Percentiles rank a stretch among this genome's conserved stretches.
Evolutionary conservation across 2,888 invertebrate species (phyloP).

Genomic region (Koerneria pararmatus): DNA sequence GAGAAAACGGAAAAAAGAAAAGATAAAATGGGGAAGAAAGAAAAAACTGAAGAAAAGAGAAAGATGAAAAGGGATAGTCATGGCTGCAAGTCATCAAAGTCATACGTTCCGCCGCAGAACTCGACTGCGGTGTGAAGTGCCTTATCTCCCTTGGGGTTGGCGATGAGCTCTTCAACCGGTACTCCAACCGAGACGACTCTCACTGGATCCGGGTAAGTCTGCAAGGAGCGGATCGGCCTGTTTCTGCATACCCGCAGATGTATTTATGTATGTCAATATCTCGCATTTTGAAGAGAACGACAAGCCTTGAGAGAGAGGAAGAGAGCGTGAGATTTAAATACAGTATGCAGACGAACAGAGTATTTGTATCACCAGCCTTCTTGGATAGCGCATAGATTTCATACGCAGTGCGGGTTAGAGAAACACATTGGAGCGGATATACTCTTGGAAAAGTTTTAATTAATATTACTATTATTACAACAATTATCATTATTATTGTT

Average conservation of each 20-base stretch:
- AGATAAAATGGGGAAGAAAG: constrained; percentile 2
- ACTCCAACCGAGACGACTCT: constrained; percentile 85
- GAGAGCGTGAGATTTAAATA: too few species aligned
- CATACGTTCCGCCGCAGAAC: constrained; percentile 94
- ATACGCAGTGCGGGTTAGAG: too few species aligned
- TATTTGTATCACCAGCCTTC: too few species aligned
- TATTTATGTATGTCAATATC: too few species aligned
- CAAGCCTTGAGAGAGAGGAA: too few species aligned
- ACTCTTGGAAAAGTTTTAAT: too few species aligned
- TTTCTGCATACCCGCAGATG: too few species aligned
- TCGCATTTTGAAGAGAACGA: background rate
- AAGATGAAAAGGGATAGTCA: background rate
- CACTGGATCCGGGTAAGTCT: constrained; percentile 88
- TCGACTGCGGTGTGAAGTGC: constrained; percentile 87
- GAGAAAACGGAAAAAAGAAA: background rate
- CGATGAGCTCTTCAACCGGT: constrained; percentile 81
- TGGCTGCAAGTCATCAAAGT: constrained; percentile 30
- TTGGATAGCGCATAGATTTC: too few species aligned
- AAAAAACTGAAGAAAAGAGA: constrained; percentile 14
- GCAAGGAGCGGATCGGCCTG: too few species aligned
- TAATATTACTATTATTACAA: too few species aligned
- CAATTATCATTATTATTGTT: background rate
- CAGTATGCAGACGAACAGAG: too few species aligned
- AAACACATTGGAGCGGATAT: too few species aligned
- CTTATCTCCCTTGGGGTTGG: constrained; percentile 76